Base-by-base conservation (phyloP, 2,888 invertebrate genomes). In the Melieria omissa region DNA sequence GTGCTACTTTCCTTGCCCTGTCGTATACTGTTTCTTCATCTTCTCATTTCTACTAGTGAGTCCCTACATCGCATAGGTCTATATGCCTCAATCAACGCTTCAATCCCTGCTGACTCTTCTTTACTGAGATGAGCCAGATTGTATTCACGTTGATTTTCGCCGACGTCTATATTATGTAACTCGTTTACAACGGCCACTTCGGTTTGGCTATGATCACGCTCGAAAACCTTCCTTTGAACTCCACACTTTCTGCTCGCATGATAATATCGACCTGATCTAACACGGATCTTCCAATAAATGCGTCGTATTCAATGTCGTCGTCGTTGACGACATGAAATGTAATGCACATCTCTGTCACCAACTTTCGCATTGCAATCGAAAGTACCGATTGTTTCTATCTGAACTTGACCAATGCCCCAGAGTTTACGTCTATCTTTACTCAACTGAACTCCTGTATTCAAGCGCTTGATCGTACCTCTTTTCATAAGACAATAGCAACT, bases 21-120 rank as follows among this genome's bases (percentile, higher is more conserved):
- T 65, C 29, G 16, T 57, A 65, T 4, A 70, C 65, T 9, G 70
- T 65, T 10, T 14, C n/a, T 45, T 70, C 65, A n/a, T 63, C 62
- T 8, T 52, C 41, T 71, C 67, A 71, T 71, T 46, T 65, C 65
- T 3, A 70, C 54, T 16, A 2, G 16, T 2, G 16, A 16, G 16
- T 16, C 16, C 16, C 16, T 16, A 16, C 16, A 16, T 16, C 16
- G 16, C 16, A 16, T 29, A n/a, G 67, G 64, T 12, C 58, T 64
- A 55, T 68, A 67, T 4, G 41, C 41, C 12, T 9, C n/a, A 45
- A 62, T 46, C 44, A 62, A 9, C 14, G 45, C 12, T 14, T 52
- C 55, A 16, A n/a, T 29, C n/a, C 9, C 52, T 14, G 9, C n/a
- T 29, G 29, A 9, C 12, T 29, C 29, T 29, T 29, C 1, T 29